Conservation (phyloP, 2,113 vertebrate species). For the Osmerus eperlanus region DNA sequence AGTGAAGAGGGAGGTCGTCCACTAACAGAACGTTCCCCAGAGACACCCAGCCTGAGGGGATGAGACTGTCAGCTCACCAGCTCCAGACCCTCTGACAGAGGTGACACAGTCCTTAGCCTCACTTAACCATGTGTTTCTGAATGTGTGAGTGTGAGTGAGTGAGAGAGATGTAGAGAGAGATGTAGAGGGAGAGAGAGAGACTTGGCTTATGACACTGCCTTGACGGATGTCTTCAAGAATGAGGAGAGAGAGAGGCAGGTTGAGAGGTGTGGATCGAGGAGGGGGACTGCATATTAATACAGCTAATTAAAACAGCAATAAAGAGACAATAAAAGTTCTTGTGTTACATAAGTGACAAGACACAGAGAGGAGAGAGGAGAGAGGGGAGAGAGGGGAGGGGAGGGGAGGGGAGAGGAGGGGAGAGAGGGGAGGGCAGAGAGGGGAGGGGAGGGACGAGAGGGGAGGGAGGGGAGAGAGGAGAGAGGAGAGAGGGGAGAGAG, state of each 20-base stretch:
- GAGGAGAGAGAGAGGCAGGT: not conserved
- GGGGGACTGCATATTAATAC: conserved; percentile 5
- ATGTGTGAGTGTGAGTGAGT: not conserved
- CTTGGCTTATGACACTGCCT: not conserved
- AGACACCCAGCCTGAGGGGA: too few relatives aligned
- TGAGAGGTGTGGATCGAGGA: conserved; percentile 23
- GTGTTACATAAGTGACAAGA: not conserved
- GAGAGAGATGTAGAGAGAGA: not conserved
- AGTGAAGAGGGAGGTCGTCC: too few relatives aligned
- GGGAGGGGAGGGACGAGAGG: too few relatives aligned
- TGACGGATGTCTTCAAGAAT: conserved; percentile 1
- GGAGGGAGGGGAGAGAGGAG: too few relatives aligned
- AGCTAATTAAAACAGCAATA: conserved; percentile 1
- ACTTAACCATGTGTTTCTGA: not conserved
- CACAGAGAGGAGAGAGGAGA: too few relatives aligned
- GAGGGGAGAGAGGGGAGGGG: too few relatives aligned
- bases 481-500: too few relatives aligned
- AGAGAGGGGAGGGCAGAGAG: not conserved
- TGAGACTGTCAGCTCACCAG: too few relatives aligned
- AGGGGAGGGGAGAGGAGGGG: too few relatives aligned
- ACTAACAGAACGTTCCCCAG: too few relatives aligned
- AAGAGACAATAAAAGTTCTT: conserved; percentile 1
- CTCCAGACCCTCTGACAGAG: too few relatives aligned
- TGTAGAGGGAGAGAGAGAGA: not conserved
- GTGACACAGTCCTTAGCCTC: too few relatives aligned